Conservation (phyloP, 2,113 vertebrate genomes). For the Lagopus leucura region DNA sequence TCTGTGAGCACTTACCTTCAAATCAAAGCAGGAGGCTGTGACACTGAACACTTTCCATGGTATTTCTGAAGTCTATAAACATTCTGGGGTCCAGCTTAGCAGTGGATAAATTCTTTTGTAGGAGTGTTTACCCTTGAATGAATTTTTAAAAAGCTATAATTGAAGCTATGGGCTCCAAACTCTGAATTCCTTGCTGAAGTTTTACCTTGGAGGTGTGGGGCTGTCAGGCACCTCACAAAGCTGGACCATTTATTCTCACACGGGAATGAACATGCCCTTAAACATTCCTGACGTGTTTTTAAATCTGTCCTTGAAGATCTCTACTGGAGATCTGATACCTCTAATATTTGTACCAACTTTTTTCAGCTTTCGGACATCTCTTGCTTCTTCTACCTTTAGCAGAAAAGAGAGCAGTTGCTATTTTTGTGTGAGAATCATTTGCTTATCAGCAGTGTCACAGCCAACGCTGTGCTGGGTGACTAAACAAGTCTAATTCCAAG, state of each 20-base stretch:
- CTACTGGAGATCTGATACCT: neutral
- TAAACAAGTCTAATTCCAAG: neutral
- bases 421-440: neutral
- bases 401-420: neutral
- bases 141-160: neutral
- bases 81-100: neutral
- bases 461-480: neutral
- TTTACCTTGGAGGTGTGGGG: neutral
- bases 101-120: neutral
- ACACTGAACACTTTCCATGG: neutral
- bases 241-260: neutral
- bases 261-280: neutral
- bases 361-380: neutral
- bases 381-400: neutral
- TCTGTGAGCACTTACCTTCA: neutral
- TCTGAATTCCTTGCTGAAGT: neutral
- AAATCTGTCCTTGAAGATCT: neutral
- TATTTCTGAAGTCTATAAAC: neutral
- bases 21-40: neutral
- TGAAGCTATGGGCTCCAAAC: neutral
- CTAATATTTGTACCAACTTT: neutral
- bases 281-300: neutral
- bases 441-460: neutral
- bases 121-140: neutral
- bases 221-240: neutral